Base-by-base conservation (phyloP, 2,797 vertebrate species). In the Hylomyscus alleni region DNA sequence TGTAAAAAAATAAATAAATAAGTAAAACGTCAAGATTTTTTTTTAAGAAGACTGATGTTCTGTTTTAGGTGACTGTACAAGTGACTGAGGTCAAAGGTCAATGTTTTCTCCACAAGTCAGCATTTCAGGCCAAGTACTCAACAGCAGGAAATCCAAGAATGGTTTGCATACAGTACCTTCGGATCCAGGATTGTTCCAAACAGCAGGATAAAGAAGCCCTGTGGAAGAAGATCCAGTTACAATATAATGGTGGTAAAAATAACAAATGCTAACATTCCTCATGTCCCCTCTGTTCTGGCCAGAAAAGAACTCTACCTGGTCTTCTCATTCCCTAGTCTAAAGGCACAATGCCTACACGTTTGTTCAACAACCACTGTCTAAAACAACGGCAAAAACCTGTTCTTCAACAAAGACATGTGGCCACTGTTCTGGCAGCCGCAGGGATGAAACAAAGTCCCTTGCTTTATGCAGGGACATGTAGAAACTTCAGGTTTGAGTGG, bases 181-280 rank as follows among this genome's bases (percentile, higher is more conserved):
- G 98, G 98, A 91, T 99, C 98, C 97, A 99, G 97, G 94, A 99
- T 98, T 1, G 98, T 98, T 84, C 98, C 98, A 97, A 99, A 99
- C 85, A 98, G 85, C 94, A 99, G 97, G 95, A 99, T 98, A 98
- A 99, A 99, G 96, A 99, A 98, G 10, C 99, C 99, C 99, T 99
- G 40, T 54, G 17, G 95, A 95, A 37, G 17, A 73, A 47, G 60
- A 94, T 95, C 2, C 31, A 76, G 75, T 93, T 88, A 96, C 14
- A 77, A 47, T 65, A 96, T 75, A 97, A 96, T 20, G 82, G 60
- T 50, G 7, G 40, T 50, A 8, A 80, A 8, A 54, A 52, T 77
- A 94, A 50, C 0, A 83, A 86, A 47, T 13, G 34, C 2, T 5
- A 56, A 1, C 2, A 60, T 29, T 89, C 1, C 11, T 34, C 62